phyloP scores from a whole-genome alignment of 2,888 invertebrate genomes.

The Andrena marginata region DNA sequence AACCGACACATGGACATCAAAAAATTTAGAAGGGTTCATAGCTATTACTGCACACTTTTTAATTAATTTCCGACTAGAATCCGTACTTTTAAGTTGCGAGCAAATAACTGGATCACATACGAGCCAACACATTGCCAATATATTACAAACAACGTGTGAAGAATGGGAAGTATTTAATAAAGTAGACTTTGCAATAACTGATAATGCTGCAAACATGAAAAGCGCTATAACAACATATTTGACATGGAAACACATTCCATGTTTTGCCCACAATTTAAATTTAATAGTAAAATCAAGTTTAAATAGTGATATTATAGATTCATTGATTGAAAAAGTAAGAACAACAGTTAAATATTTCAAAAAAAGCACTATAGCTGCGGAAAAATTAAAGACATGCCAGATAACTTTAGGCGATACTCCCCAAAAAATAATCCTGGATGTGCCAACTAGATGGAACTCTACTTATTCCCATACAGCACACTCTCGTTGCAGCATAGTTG shows the following conservation, averaged over 20 bases:
- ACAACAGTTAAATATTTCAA: neutral
- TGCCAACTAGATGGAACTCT: constrained; percentile 1
- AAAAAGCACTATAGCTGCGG: constrained; percentile 16
- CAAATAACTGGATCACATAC: neutral
- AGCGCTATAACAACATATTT: too few species aligned
- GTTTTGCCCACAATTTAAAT: too few species aligned
- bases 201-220: too few species aligned
- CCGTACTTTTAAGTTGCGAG: neutral
- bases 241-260: too few species aligned
- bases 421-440: neutral
- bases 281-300: too few species aligned
- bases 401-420: neutral
- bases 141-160: too few species aligned
- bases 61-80: constrained; percentile 9
- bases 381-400: constrained; percentile 7
- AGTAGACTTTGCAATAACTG: too few species aligned
- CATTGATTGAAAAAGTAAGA: neutral
- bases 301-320: too few species aligned
- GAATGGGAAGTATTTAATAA: too few species aligned
- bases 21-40: neutral
- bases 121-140: neutral
- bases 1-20: neutral
- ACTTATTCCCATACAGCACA: too few species aligned
- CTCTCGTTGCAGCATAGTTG: too few species aligned
- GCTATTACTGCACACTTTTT: neutral